phyloP scores from a whole-genome alignment of 2,113 vertebrate genomes.

The Xiphophorus couchianus region DNA sequence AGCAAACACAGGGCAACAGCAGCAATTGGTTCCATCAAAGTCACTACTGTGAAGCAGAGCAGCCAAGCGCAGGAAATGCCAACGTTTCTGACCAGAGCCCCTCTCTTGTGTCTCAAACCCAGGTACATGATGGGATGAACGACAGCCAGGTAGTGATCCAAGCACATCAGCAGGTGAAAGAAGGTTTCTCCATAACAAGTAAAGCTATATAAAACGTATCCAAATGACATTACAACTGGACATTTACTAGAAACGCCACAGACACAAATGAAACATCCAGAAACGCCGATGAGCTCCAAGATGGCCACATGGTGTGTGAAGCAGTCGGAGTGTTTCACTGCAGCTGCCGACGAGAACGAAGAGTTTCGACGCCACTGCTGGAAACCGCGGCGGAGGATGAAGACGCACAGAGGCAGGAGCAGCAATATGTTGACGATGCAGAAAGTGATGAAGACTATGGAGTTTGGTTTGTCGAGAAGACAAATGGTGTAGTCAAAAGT shows the following conservation, averaged over 20 bases:
- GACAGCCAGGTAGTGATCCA: conserved; percentile 24
- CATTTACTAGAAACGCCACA: neutral
- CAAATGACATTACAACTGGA: accelerated
- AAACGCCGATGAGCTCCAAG: neutral
- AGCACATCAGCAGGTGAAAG: neutral
- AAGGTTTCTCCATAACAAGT: accelerated
- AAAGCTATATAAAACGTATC: neutral
- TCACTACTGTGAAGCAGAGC: neutral
- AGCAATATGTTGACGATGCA: neutral
- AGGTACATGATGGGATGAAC: conserved; percentile 12
- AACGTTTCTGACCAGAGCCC: neutral
- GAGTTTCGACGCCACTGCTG: neutral
- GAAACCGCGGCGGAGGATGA: conserved; percentile 7
- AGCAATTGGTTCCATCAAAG: accelerated
- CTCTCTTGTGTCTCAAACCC: neutral
- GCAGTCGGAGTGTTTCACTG: neutral
- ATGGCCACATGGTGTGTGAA: conserved; percentile 8
- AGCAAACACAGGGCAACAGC: neutral
- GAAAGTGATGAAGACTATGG: neutral
- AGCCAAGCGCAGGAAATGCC: conserved; percentile 8
- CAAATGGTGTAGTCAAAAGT: accelerated
- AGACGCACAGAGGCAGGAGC: conserved; percentile 8
- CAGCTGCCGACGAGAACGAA: neutral
- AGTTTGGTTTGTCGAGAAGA: neutral
- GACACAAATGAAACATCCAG: neutral